Conservation (phyloP, 2,888 invertebrate species). For the Cosmopolites sordidus region DNA sequence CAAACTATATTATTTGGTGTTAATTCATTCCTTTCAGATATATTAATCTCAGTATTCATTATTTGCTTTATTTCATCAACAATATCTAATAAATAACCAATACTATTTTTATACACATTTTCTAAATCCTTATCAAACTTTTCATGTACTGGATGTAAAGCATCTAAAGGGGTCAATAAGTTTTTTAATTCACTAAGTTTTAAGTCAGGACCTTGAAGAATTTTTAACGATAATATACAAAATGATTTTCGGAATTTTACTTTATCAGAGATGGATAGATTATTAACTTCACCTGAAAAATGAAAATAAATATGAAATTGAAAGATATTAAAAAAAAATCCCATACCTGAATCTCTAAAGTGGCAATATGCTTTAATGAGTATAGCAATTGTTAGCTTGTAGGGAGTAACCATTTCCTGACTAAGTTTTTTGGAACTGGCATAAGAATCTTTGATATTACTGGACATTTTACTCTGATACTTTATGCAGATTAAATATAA, state of each 20-base stretch:
- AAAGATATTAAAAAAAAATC: neutral
- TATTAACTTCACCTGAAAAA: conserved; percentile 51
- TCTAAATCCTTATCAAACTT: conserved; percentile 56
- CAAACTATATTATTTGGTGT: conserved; percentile 46
- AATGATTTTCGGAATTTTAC: conserved; percentile 67
- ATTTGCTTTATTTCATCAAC: conserved; percentile 40
- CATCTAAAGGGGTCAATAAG: conserved; percentile 36
- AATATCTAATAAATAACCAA: conserved; percentile 43
- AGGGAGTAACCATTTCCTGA: conserved; percentile 60
- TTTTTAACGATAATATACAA: conserved; percentile 72
- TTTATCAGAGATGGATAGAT: conserved; percentile 27
- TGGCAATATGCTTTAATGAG: conserved; percentile 72
- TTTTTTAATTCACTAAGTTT: conserved; percentile 63
- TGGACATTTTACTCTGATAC: too few species aligned
- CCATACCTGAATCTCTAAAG: conserved; percentile 54
- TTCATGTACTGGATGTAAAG: conserved; percentile 10
- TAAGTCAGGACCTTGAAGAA: conserved; percentile 80
- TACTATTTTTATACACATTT: conserved; percentile 55
- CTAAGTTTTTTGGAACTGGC: conserved; percentile 21
- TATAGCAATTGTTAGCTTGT: conserved; percentile 73
- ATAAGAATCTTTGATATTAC: neutral
- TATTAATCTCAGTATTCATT: conserved; percentile 29
- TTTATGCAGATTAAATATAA: too few species aligned
- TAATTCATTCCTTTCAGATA: conserved; percentile 22
- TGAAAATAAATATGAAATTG: conserved; percentile 1